Conservation (phyloP, 2,888 invertebrate genomes). For the Bombylius major region DNA sequence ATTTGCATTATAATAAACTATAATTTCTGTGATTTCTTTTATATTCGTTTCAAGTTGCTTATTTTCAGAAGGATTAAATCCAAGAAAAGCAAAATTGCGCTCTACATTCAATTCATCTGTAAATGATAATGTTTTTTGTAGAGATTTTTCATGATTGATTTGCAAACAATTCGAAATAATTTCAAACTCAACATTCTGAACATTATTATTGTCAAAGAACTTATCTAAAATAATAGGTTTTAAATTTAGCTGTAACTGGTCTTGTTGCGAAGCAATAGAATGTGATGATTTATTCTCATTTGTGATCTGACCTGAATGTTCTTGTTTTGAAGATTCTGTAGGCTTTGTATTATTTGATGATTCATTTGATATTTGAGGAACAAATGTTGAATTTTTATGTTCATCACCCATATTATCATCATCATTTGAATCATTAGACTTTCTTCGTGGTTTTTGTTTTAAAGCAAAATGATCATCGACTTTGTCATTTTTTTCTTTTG, state of each 20-base stretch:
- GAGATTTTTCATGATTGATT: no score
- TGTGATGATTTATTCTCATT: no score
- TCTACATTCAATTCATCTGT: no score
- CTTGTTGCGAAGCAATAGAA: background rate
- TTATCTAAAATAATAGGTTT: constrained; percentile 3
- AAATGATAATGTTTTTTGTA: no score
- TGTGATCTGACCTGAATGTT: background rate
- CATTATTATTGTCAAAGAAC: background rate
- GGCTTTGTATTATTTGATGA: background rate
- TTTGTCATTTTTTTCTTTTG: constrained; percentile 30
- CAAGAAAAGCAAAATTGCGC: no score
- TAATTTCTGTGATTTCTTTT: no score
- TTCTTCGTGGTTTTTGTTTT: constrained; percentile 48
- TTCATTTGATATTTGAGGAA: background rate
- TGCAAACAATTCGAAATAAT: no score
- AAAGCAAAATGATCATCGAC: constrained; percentile 60
- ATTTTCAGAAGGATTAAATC: no score
- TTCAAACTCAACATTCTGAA: constrained; percentile 1
- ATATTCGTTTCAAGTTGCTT: no score
- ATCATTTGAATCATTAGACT: constrained; percentile 72
- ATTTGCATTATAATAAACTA: no score
- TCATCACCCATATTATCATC: constrained; percentile 42
- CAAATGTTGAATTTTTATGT: background rate
- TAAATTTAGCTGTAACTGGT: background rate
- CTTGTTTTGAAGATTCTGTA: background rate